Percentiles rank a stretch among this genome's conserved stretches.
Conservation (phyloP, 2,797 vertebrate genomes). For the Eidolon dupreanum region DNA sequence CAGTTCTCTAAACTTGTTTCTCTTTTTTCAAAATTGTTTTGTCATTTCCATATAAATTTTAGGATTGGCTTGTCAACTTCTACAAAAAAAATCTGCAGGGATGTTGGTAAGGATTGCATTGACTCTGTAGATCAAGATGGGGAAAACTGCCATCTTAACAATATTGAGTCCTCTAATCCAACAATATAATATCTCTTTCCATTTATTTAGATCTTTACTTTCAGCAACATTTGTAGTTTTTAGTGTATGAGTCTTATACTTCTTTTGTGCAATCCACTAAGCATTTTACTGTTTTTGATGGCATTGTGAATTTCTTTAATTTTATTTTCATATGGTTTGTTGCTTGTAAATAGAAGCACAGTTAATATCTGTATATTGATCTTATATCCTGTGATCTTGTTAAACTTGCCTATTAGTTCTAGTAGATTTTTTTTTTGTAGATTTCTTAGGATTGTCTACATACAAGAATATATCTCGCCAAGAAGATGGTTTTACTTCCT, state of each 20-base stretch:
- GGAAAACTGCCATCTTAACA: slow-evolving; percentile 8
- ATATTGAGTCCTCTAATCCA: neutral
- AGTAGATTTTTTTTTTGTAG: neutral
- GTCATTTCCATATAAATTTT: slow-evolving; percentile 8
- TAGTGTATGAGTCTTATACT: neutral
- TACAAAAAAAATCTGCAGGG: neutral
- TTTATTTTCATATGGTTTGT: slow-evolving; percentile 15
- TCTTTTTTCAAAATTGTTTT: slow-evolving; percentile 25
- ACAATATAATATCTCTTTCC: neutral
- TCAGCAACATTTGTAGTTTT: slow-evolving; percentile 12
- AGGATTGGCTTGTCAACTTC: neutral
- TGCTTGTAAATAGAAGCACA: neutral
- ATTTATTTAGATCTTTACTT: slow-evolving; percentile 38
- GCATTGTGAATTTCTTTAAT: neutral
- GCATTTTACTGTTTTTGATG: slow-evolving; percentile 46
- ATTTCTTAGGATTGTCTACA: slow-evolving; percentile 29
- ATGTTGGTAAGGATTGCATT: neutral
- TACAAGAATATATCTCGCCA: neutral
- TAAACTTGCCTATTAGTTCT: neutral
- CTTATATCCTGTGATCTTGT: neutral
- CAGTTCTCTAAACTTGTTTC: neutral
- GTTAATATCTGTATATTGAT: neutral
- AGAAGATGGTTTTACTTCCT: slow-evolving; percentile 15
- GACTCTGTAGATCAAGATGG: neutral
- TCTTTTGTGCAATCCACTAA: neutral